These are phyloP conservation scores for Anas georgica DNA, from an alignment of 2,797 vertebrate species.

Conservation along the genomic window DNA sequence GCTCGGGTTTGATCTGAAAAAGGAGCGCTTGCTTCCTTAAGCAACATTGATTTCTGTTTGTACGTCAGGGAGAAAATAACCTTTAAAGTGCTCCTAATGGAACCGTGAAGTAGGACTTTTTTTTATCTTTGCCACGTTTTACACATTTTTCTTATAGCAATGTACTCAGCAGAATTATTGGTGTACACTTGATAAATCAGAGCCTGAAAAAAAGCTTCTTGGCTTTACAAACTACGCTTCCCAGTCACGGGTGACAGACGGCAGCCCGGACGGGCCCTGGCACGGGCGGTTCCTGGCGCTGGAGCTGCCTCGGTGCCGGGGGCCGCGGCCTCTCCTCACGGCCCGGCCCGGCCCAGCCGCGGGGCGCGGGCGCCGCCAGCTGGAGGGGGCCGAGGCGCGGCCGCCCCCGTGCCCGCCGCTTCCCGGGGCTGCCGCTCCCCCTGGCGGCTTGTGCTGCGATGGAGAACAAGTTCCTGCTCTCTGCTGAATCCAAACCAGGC, in stretches of 20 bases:
- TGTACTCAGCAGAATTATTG: not conserved
- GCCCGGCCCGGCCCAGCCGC: not conserved
- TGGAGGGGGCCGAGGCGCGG: not conserved
- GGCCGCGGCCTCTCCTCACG: too few relatives aligned
- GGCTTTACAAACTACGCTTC: not conserved
- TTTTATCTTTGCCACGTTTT: not conserved
- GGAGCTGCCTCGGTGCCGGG: not conserved
- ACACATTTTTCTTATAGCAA: not conserved
- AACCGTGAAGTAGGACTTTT: not conserved
- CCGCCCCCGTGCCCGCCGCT: not conserved
- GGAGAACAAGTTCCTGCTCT: not conserved
- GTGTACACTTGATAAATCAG: not conserved
- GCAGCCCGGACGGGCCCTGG: not conserved
- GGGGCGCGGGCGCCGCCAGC: not conserved
- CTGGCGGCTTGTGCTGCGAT: not conserved
- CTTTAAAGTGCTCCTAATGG: not conserved
- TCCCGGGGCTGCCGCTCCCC: slow-evolving; percentile 10
- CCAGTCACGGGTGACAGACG: not conserved
- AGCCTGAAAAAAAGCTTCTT: not conserved
- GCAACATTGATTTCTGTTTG: not conserved
- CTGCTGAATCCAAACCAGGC: not conserved
- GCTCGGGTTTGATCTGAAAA: not conserved
- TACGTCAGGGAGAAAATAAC: not conserved
- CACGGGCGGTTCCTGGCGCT: not conserved
- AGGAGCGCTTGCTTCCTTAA: not conserved